These are phyloP conservation scores for Bombylius discolor DNA, from an alignment of 2,888 invertebrate species.

Conservation along the genomic window DNA sequence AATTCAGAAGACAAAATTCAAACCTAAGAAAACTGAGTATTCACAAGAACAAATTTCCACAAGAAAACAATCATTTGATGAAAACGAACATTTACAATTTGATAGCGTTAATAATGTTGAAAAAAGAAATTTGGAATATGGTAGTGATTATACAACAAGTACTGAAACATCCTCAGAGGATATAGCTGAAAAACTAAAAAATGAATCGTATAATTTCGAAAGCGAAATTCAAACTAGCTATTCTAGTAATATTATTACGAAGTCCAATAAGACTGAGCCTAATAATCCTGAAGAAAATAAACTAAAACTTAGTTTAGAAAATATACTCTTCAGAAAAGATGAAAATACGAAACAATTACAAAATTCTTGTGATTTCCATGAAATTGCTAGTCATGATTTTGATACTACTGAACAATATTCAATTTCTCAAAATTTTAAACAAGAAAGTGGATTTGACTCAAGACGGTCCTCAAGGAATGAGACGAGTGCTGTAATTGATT, in stretches of 20 bases:
- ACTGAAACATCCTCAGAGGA: conserved; percentile 43
- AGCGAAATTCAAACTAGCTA: no score
- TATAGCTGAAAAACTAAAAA: conserved; percentile 34
- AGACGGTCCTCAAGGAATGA: conserved; percentile 41
- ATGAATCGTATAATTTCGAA: no score
- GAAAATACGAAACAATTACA: no score
- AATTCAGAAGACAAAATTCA: no score
- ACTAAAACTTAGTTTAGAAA: no score
- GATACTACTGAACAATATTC: neutral
- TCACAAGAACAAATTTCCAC: conserved; percentile 22
- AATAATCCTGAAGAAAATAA: no score
- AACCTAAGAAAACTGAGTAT: conserved; percentile 40
- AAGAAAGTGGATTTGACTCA: conserved; percentile 5
- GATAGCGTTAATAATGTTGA: conserved; percentile 17
- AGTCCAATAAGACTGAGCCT: no score
- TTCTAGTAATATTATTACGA: no score
- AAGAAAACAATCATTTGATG: neutral
- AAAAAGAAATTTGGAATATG: conserved; percentile 37
- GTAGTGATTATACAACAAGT: conserved; percentile 50
- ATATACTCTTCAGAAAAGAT: no score
- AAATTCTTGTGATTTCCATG: no score
- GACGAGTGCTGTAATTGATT: conserved; percentile 57
- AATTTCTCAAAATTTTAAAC: no score
- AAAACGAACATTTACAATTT: conserved; percentile 24
- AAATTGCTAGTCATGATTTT: no score